Evolutionary conservation across 64 coral and sea anemone genomes (phyloP), one percentile per base, ranked within the genome.

Genomic region (Catalaphyllia jardinei): DNA sequence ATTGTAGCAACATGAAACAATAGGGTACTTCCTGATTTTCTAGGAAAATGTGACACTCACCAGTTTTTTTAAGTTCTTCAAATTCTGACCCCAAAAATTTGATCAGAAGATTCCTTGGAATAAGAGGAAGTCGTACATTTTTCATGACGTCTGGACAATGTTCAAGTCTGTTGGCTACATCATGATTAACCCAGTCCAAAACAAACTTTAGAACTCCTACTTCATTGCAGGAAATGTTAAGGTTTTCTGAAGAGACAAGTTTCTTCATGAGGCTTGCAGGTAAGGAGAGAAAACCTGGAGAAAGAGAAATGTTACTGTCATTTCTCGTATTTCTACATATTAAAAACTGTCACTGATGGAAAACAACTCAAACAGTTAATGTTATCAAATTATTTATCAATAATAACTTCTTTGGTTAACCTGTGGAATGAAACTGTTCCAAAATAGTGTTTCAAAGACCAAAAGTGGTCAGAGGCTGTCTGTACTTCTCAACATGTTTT

Each of bases 51-150:
- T 7, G 28, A 50, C 31, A 65, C 73, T 64, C 20, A 77, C 90
- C 90, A 74, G 82, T 25, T 75, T 63, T 77, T 31, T 42, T 71
- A 51, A 92, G 86, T 20, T 77, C 63, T 78, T 64, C 72, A 46
- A 69, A 64, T 77, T 92, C 30, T 77, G 27, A 77, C 52, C 20
- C 82, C 69, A 75, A 60, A 28, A 86, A 50, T 6, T 87, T 71
- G 10, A 59, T 22, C 42, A 92, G 27, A 3, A 78, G 12, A 13
- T 92, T 29, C 63, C 77, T 62, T 29, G 90, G 90, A 18, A 92
- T 57, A 29, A 92, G 80, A 46, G 90, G 90, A 55, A 92, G 82
- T 71, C 90, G 90, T 30, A 92, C 38, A 86, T 87, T 74, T 52
- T 92, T 84, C 72, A 92, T 67, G 0, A 92, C 61, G 50, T 77